Evolutionary conservation across 2,888 invertebrate species (phyloP).

Genomic region (Metellina segmentata): DNA sequence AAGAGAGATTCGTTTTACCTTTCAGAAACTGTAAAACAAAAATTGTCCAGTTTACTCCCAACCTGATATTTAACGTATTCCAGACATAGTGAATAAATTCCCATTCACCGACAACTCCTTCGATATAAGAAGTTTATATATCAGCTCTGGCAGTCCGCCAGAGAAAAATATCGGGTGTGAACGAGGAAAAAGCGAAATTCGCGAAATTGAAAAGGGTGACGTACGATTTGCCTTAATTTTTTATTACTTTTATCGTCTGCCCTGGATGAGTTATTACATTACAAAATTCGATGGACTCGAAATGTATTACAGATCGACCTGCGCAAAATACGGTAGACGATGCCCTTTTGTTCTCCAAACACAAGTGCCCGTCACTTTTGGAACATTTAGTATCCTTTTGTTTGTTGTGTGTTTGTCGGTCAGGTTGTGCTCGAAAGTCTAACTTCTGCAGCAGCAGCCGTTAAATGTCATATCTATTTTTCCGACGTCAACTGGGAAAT

Average conservation of each 20-base stretch:
- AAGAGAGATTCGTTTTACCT: no score
- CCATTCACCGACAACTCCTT: neutral
- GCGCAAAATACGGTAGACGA: neutral
- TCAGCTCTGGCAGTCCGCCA: conserved; percentile 53
- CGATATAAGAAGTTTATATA: conserved; percentile 18
- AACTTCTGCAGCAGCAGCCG: neutral
- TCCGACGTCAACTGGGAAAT: conserved; percentile 25
- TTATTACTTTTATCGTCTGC: conserved; percentile 16
- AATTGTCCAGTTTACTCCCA: no score
- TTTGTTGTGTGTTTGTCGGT: neutral
- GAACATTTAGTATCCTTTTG: conserved; percentile 1
- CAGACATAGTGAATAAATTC: no score
- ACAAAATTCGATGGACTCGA: conserved; percentile 44
- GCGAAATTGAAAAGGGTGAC: conserved; percentile 60
- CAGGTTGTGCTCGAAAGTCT: conserved; percentile 1
- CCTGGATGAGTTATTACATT: conserved; percentile 24
- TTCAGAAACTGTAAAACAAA: no score
- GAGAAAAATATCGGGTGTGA: conserved; percentile 31
- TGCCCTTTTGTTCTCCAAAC: neutral
- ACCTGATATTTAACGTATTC: no score
- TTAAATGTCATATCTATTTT: conserved; percentile 39
- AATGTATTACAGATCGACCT: conserved; percentile 51
- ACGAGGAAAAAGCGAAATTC: conserved; percentile 38
- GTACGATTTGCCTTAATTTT: conserved; percentile 40
- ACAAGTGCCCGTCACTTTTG: neutral